Percentiles rank a stretch among this genome's conserved stretches.
phyloP scores from a whole-genome alignment of 2,888 invertebrate species.

The Loripinus fragilis region DNA sequence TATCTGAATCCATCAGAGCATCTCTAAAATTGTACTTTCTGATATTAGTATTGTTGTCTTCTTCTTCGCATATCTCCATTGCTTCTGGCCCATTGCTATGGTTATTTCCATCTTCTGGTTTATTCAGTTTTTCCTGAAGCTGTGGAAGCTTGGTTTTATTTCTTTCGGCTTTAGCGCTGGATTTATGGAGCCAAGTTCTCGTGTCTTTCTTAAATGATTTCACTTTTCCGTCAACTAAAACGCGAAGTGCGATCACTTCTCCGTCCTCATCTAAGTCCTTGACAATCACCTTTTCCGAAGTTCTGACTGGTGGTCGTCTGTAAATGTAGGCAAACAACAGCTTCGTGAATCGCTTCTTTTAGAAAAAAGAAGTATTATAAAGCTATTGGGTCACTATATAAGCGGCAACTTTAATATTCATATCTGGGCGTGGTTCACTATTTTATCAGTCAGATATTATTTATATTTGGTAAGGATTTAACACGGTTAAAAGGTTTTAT shows the following conservation, averaged over 20 bases:
- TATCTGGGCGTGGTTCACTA: no score
- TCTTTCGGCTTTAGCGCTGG: slow-evolving; percentile 26
- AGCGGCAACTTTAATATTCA: no score
- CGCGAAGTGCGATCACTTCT: background rate
- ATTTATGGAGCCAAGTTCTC: slow-evolving; percentile 54
- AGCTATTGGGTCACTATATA: no score
- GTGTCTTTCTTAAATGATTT: slow-evolving; percentile 53
- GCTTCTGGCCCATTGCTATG: background rate
- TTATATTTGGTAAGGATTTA: no score
- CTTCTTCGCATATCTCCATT: background rate
- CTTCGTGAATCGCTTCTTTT: no score
- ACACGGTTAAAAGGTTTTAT: no score
- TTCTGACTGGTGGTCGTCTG: background rate
- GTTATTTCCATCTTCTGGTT: background rate
- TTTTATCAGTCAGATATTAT: no score
- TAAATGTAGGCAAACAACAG: no score
- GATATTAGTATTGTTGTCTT: background rate
- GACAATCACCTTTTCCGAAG: background rate
- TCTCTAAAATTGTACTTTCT: background rate
- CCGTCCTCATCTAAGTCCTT: background rate
- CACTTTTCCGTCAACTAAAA: slow-evolving; percentile 37
- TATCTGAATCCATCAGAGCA: background rate
- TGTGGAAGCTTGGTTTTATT: background rate
- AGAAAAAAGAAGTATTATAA: no score
- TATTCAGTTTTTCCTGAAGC: background rate